phyloP scores from a whole-genome alignment of 1,140 invertebrate genomes.

The Araneus ventricosus region DNA sequence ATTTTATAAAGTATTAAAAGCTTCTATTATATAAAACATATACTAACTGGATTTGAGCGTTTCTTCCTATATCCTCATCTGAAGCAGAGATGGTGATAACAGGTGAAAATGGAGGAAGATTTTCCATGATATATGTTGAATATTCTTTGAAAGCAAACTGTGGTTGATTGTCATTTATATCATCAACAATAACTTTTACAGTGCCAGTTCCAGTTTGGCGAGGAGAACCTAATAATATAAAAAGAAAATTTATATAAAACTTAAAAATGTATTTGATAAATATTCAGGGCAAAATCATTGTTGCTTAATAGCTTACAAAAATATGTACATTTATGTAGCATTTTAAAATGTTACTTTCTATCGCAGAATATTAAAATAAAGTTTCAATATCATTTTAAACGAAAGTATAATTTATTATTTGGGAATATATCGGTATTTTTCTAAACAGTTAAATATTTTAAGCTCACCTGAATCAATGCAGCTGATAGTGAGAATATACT shows the following conservation, averaged over 20 bases:
- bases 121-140: conserved; percentile 88
- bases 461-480: conserved; percentile 91
- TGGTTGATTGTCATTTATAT: conserved; percentile 96
- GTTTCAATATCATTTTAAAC: too few relatives aligned
- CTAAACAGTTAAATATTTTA: background rate
- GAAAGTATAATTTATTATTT: too few relatives aligned
- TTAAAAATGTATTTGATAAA: background rate
- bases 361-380: too few relatives aligned
- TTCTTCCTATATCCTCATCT: conserved; percentile 76
- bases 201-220: conserved; percentile 92
- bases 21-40: background rate
- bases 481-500: conserved; percentile 90
- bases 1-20: too few relatives aligned
- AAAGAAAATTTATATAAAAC: conserved; percentile 81
- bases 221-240: conserved; percentile 86
- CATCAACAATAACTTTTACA: conserved; percentile 91
- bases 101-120: conserved; percentile 80
- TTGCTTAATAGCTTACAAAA: too few relatives aligned
- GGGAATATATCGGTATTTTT: too few relatives aligned
- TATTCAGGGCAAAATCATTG: background rate
- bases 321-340: too few relatives aligned
- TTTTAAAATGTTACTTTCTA: too few relatives aligned
- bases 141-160: conserved; percentile 83
- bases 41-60: conserved; percentile 73
- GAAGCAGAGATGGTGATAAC: conserved; percentile 73